Evolutionary conservation across 2,797 vertebrate species (phyloP).

Genomic region (Falco naumanni): DNA sequence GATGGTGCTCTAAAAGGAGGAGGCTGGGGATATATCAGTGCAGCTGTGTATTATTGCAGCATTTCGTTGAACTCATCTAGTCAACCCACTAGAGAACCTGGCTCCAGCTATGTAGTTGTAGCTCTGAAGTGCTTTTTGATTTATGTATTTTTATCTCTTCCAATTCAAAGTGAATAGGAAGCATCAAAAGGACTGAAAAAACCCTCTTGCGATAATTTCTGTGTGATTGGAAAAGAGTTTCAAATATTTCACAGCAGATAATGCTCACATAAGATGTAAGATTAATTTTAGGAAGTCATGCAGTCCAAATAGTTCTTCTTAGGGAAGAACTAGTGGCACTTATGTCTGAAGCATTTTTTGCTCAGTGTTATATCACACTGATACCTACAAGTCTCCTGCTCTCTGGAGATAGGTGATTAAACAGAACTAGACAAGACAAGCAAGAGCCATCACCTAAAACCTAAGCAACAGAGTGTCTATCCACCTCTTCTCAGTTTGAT

Average conservation of each 20-base stretch:
- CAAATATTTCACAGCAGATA: neutral
- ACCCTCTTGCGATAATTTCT: neutral
- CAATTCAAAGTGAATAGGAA: neutral
- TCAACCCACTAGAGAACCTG: neutral
- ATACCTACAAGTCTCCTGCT: neutral
- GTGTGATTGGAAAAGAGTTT: neutral
- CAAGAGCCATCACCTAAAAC: neutral
- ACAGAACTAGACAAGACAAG: neutral
- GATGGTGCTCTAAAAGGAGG: neutral
- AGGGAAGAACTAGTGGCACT: neutral
- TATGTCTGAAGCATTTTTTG: neutral
- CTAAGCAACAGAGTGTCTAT: neutral
- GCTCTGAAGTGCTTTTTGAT: neutral
- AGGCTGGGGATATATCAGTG: neutral
- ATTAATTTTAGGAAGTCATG: neutral
- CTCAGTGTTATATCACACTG: neutral
- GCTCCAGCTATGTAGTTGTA: neutral
- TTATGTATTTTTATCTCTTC: neutral
- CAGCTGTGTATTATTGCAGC: neutral
- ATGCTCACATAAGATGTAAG: neutral
- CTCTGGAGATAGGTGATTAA: neutral
- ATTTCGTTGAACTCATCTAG: neutral
- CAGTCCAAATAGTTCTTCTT: neutral
- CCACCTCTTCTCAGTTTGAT: neutral
- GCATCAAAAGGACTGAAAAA: neutral